Percentiles rank a stretch among this genome's conserved stretches.
Conservation (phyloP, 2,888 invertebrate species). For the Eustalomyia histrio region DNA sequence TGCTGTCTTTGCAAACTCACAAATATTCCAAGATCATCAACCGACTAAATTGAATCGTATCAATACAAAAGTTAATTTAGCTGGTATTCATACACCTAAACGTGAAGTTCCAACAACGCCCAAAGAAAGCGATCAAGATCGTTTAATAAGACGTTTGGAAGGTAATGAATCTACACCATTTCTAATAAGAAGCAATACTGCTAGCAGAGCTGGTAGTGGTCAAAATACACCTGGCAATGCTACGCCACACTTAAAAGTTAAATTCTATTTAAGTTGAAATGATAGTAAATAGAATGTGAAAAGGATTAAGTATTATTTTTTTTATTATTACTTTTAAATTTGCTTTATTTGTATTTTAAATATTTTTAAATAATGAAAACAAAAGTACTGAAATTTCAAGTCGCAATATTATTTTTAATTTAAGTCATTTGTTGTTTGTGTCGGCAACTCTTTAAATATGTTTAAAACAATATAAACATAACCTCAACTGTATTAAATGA, state of each 20-base stretch:
- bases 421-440: not conserved
- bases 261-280: conserved; percentile 74
- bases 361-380: conserved; percentile 21
- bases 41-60: conserved; percentile 77
- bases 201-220: conserved; percentile 71
- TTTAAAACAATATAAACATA: conserved; percentile 23
- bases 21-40: conserved; percentile 80
- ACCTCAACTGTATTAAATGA: conserved; percentile 53
- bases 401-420: conserved; percentile 38
- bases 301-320: conserved; percentile 52
- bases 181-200: conserved; percentile 39
- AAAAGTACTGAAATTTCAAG: conserved; percentile 52
- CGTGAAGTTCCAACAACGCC: conserved; percentile 76
- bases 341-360: conserved; percentile 12
- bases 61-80: conserved; percentile 74
- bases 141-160: conserved; percentile 78
- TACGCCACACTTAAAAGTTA: conserved; percentile 73
- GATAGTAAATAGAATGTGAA: not conserved
- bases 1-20: conserved; percentile 79
- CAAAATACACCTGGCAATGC: conserved; percentile 68
- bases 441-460: conserved; percentile 3
- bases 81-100: conserved; percentile 76
- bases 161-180: conserved; percentile 73
- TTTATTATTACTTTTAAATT: conserved; percentile 18
- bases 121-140: conserved; percentile 76